These are phyloP conservation scores for Anguilla rostrata DNA, from an alignment of 2,113 vertebrate genomes.

Conservation along the genomic window DNA sequence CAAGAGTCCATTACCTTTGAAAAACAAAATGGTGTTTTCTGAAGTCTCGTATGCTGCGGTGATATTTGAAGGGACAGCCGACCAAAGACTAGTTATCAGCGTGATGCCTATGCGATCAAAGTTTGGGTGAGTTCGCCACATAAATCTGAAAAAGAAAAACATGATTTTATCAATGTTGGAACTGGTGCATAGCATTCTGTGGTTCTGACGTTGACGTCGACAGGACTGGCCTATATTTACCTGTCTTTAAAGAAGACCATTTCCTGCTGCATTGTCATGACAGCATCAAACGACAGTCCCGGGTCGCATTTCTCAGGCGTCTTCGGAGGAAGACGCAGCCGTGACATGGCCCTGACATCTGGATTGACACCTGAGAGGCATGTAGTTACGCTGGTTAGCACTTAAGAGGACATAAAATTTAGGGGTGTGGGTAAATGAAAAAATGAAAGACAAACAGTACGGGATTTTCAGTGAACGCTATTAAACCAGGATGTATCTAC, in stretches of 20 bases:
- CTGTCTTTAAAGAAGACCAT: slow-evolving; percentile 65
- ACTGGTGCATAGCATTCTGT: neutral
- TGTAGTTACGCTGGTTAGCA: neutral
- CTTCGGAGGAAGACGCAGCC: slow-evolving; percentile 51
- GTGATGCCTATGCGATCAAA: slow-evolving; percentile 51
- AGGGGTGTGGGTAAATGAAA: neutral
- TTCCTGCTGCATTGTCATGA: slow-evolving; percentile 56
- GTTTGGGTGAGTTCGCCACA: slow-evolving; percentile 59
- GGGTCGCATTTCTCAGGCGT: slow-evolving; percentile 64
- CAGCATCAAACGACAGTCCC: slow-evolving; percentile 60
- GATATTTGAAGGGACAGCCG: slow-evolving; percentile 44
- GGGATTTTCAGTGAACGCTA: neutral
- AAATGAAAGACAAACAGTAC: neutral
- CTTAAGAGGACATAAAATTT: neutral
- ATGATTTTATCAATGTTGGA: neutral
- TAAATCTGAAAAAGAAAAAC: slow-evolving; percentile 51
- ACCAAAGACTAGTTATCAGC: slow-evolving; percentile 58
- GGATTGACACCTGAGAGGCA: slow-evolving; percentile 44
- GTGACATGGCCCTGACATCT: slow-evolving; percentile 23
- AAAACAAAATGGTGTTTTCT: slow-evolving; percentile 48
- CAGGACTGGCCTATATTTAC: slow-evolving; percentile 26
- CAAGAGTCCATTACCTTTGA: slow-evolving; percentile 52
- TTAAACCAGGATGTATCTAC: no score
- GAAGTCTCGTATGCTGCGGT: slow-evolving; percentile 58
- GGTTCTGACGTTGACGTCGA: neutral